These are phyloP conservation scores for Enteromius trimaculatus DNA, from an alignment of 2,797 vertebrate species.

Conservation along the genomic window DNA sequence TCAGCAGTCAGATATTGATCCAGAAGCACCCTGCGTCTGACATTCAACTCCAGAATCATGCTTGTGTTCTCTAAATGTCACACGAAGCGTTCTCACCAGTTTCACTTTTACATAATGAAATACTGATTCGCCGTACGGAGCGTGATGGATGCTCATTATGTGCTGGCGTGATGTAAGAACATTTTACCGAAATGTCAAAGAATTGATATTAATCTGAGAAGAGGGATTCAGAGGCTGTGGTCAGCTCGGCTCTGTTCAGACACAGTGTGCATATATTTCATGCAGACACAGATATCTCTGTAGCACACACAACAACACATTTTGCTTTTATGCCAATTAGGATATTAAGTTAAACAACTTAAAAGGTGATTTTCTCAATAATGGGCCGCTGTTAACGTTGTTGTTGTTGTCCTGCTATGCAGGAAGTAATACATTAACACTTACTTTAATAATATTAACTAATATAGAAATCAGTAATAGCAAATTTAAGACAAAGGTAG, in stretches of 20 bases:
- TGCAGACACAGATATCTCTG: background rate
- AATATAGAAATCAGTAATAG: too few relatives aligned
- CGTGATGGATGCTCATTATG: slow-evolving; percentile 16
- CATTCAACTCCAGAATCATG: slow-evolving; percentile 12
- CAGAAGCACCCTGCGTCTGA: background rate
- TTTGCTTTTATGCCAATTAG: too few relatives aligned
- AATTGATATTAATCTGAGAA: slow-evolving; percentile 32
- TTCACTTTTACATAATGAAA: slow-evolving; percentile 22
- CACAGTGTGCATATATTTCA: slow-evolving; percentile 14
- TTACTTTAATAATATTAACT: too few relatives aligned
- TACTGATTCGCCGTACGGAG: background rate
- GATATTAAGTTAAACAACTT: too few relatives aligned
- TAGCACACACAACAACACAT: background rate
- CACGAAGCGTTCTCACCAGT: slow-evolving; percentile 17
- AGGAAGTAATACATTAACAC: too few relatives aligned
- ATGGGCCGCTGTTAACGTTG: too few relatives aligned
- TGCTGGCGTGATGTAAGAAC: slow-evolving; percentile 12
- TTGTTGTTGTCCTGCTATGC: too few relatives aligned
- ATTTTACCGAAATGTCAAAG: slow-evolving; percentile 43
- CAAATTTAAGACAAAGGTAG: too few relatives aligned
- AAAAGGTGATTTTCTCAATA: too few relatives aligned
- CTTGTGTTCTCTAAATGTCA: slow-evolving; percentile 37
- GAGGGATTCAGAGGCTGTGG: slow-evolving; percentile 3
- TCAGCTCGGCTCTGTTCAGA: background rate
- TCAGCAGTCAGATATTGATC: slow-evolving; percentile 32